Conservation (phyloP, 2,888 invertebrate genomes). For the Mellilla xanthometata region DNA sequence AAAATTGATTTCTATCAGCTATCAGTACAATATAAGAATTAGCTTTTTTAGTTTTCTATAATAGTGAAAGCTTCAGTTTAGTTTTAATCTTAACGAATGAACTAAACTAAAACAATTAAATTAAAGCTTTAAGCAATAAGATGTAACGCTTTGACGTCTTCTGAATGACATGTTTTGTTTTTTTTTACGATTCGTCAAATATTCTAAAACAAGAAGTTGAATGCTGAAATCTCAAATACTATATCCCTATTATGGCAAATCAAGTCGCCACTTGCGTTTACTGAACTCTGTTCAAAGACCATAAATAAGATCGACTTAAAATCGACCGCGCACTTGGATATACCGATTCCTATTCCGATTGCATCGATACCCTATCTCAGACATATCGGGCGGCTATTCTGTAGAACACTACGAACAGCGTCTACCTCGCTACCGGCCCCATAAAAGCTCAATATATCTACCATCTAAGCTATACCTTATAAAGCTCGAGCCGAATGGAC, state of each 20-base stretch:
- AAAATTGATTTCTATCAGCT: no score
- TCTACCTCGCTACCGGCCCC: constrained; percentile 59
- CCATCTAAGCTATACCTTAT: constrained; percentile 56
- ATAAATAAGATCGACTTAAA: constrained; percentile 9
- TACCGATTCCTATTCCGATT: constrained; percentile 29
- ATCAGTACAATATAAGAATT: no score
- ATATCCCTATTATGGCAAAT: not conserved
- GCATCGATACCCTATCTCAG: constrained; percentile 25
- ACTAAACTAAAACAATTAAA: no score
- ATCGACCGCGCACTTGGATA: constrained; percentile 13
- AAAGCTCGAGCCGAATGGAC: constrained; percentile 47
- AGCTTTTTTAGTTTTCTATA: no score
- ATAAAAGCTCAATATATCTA: constrained; percentile 63
- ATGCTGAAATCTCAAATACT: no score
- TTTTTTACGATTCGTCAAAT: no score
- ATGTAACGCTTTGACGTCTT: no score
- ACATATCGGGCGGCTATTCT: constrained; percentile 29
- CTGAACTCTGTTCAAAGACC: constrained; percentile 5
- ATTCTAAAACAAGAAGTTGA: no score
- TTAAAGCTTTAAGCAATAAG: no score
- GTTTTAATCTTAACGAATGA: no score
- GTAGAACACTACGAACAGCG: constrained; percentile 24
- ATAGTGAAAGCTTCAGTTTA: no score
- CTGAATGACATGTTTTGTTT: no score
- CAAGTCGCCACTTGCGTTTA: not conserved